Evolutionary conservation across 2,113 vertebrate genomes (phyloP).

Genomic region (Poeciliopsis prolifica): DNA sequence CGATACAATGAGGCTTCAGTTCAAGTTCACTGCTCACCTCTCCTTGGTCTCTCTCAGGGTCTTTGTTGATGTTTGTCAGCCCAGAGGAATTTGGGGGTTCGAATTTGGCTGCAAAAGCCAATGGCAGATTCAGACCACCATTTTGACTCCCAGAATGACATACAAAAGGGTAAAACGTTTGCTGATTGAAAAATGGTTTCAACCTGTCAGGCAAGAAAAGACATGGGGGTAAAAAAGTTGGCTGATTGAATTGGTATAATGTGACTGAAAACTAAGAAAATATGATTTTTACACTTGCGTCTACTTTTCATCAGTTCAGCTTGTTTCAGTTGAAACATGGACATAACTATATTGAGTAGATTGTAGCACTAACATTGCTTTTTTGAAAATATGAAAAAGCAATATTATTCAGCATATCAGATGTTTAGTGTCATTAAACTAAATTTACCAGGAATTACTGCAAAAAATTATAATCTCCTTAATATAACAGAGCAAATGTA

Average conservation of each 20-base stretch:
- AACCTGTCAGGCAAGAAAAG: conserved; percentile 58
- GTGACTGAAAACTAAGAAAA: neutral
- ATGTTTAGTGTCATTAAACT: no score
- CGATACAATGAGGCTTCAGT: conserved; percentile 78
- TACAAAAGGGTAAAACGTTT: conserved; percentile 34
- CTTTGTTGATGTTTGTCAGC: conserved; percentile 80
- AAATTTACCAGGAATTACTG: no score
- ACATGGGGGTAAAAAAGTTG: conserved; percentile 10
- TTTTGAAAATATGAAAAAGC: no score
- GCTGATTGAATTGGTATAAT: conserved; percentile 46
- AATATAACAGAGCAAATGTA: no score
- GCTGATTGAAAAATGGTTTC: conserved; percentile 46
- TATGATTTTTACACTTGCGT: no score
- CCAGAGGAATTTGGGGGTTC: conserved; percentile 69
- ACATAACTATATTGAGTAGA: no score
- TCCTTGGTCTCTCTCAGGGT: conserved; percentile 74
- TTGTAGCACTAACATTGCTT: no score
- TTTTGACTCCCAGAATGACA: conserved; percentile 57
- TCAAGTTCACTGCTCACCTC: conserved; percentile 80
- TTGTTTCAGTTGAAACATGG: no score
- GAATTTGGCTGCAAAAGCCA: conserved; percentile 58
- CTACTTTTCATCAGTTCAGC: no score
- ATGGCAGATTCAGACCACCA: conserved; percentile 53
- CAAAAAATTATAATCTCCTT: no score
- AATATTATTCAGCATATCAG: no score